phyloP scores from a whole-genome alignment of 2,113 vertebrate genomes.

The Ivindomyrus marchei region DNA sequence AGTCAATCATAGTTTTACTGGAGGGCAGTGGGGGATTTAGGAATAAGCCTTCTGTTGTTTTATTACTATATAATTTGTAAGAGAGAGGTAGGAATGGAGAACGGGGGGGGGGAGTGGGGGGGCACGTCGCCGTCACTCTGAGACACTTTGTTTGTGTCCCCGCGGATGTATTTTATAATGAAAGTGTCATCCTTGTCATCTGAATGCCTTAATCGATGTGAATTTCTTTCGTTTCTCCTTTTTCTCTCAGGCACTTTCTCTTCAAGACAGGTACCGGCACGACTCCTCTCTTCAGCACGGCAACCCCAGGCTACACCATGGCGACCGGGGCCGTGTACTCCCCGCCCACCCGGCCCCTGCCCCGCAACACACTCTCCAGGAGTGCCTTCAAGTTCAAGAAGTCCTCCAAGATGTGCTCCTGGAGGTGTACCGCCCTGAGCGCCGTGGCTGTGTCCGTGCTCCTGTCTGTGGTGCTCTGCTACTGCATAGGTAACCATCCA shows the following conservation, averaged over 20 bases:
- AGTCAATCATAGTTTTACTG: constrained; percentile 33
- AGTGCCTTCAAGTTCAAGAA: constrained; percentile 99
- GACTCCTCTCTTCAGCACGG: constrained; percentile 96
- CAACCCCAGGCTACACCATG: constrained; percentile 98
- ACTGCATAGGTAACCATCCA: constrained; percentile 82
- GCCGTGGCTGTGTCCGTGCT: constrained; percentile 89
- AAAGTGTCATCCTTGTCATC: not conserved
- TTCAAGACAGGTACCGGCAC: constrained; percentile 99
- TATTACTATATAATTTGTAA: constrained; percentile 15
- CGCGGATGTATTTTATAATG: not conserved
- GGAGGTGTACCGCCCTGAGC: constrained; percentile 95
- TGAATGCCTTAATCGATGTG: not conserved
- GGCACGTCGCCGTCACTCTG: not conserved
- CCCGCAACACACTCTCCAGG: constrained; percentile 91
- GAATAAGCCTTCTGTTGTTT: constrained; percentile 1
- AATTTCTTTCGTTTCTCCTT: constrained; percentile 15
- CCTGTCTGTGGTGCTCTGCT: constrained; percentile 87
- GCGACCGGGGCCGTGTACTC: constrained; percentile 96
- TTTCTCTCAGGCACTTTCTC: constrained; percentile 86
- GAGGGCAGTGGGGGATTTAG: constrained; percentile 16
- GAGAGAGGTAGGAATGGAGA: not conserved
- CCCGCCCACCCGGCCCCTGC: constrained; percentile 88
- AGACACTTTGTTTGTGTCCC: not conserved
- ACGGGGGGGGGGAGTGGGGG: too few relatives aligned
- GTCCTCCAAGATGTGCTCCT: constrained; percentile 95